A percentile compares a stretch with the other conserved stretches of the same genome.
These are phyloP conservation scores for Lasiurus borealis DNA, from an alignment of 2,113 vertebrate genomes.

Conservation along the genomic window DNA sequence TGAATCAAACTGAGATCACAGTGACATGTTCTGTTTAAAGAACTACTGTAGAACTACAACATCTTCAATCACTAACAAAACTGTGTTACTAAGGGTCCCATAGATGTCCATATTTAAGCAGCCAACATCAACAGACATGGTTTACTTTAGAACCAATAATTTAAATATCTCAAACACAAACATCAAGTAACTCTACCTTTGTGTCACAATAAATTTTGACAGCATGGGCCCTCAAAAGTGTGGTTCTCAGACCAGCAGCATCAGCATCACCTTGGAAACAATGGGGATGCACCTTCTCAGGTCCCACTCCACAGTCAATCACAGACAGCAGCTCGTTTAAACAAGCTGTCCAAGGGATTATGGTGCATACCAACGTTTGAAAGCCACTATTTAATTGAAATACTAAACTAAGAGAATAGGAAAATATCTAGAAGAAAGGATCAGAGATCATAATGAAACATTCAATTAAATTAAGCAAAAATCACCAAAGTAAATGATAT, in stretches of 20 bases:
- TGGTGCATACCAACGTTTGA: neutral
- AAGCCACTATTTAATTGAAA: neutral
- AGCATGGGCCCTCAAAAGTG: neutral
- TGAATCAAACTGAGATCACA: neutral
- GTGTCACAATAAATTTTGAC: neutral
- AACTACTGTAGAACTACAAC: neutral
- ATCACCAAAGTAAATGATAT: neutral
- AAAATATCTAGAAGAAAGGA: conserved; percentile 35
- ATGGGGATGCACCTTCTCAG: neutral
- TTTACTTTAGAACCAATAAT: neutral
- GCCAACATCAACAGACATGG: neutral
- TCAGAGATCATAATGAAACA: neutral
- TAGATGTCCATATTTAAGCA: neutral
- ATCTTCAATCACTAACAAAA: neutral
- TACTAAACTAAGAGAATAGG: neutral
- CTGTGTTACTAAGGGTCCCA: fast-evolving
- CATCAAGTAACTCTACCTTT: neutral
- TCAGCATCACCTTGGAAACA: neutral
- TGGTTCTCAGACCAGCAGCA: neutral
- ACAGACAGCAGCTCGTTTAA: neutral
- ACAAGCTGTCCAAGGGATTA: neutral
- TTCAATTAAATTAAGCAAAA: neutral
- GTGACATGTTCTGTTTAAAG: neutral
- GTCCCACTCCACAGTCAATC: neutral
- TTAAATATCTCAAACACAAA: neutral